These are phyloP conservation scores for Atrichornis clamosus DNA, from an alignment of 2,113 vertebrate genomes.

Conservation along the genomic window DNA sequence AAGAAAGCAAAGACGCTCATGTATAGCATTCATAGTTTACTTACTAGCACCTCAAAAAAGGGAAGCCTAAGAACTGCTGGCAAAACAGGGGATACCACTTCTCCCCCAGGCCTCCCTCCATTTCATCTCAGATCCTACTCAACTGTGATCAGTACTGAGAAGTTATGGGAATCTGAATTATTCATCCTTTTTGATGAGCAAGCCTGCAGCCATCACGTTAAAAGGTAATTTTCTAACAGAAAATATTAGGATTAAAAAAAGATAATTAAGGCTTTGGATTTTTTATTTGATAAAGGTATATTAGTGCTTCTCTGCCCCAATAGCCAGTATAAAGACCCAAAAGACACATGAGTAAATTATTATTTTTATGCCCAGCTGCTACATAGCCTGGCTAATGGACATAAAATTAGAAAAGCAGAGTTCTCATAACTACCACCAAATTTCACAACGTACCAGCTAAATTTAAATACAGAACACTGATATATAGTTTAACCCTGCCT, in stretches of 20 bases:
- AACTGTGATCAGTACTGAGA: background rate
- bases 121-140: background rate
- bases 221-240: background rate
- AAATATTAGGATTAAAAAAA: background rate
- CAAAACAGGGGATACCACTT: background rate
- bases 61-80: background rate
- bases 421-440: background rate
- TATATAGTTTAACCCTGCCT: background rate
- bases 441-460: background rate
- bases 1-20: background rate
- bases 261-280: background rate
- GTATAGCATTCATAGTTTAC: background rate
- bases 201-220: background rate
- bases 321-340: background rate
- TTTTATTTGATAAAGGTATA: background rate
- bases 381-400: background rate
- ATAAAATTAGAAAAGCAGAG: background rate
- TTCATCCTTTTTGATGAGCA: background rate
- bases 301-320: background rate
- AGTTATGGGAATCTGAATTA: background rate
- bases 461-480: background rate
- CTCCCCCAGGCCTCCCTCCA: background rate
- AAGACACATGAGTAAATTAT: background rate
- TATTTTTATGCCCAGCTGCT: background rate
- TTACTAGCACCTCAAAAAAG: background rate